These are phyloP conservation scores for Gila robusta DNA, from an alignment of 2,797 vertebrate species.

Conservation along the genomic window DNA sequence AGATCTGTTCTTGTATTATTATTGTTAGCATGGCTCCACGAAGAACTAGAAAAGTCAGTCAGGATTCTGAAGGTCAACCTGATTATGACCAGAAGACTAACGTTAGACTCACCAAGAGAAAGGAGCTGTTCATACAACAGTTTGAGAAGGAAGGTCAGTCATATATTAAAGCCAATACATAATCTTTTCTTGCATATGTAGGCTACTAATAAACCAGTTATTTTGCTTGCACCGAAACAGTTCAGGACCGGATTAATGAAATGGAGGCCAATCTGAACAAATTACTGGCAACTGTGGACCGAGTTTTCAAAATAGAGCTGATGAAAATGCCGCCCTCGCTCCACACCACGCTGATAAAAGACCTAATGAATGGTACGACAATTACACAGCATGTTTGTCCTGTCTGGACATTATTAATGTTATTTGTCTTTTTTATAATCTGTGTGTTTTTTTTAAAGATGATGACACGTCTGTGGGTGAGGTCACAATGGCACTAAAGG, in stretches of 20 bases:
- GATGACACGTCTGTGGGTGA: slow-evolving; percentile 70
- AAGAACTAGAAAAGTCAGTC: slow-evolving; percentile 43
- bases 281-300: slow-evolving; percentile 75
- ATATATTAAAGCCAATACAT: not conserved
- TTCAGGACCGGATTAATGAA: slow-evolving; percentile 77
- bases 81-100: slow-evolving; percentile 51
- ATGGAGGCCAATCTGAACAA: slow-evolving; percentile 77
- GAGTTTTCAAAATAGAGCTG: slow-evolving; percentile 79
- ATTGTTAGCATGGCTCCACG: slow-evolving; percentile 36
- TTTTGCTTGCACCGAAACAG: slow-evolving; percentile 61
- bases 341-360: slow-evolving; percentile 74
- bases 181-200: too few relatives aligned
- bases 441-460: slow-evolving; percentile 44
- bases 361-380: slow-evolving; percentile 71
- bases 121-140: slow-evolving; percentile 75
- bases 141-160: slow-evolving; percentile 78
- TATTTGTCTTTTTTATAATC: too few relatives aligned
- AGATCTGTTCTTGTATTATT: not conserved
- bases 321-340: slow-evolving; percentile 80
- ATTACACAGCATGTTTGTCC: too few relatives aligned
- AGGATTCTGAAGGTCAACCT: not conserved
- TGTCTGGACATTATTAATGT: not conserved
- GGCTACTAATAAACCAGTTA: too few relatives aligned
- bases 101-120: slow-evolving; percentile 60
- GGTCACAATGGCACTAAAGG: slow-evolving; percentile 73